Evolutionary conservation across 1,140 invertebrate species (phyloP), one percentile per base, ranked within the genome.

Genomic region (Halesus radiatus): DNA sequence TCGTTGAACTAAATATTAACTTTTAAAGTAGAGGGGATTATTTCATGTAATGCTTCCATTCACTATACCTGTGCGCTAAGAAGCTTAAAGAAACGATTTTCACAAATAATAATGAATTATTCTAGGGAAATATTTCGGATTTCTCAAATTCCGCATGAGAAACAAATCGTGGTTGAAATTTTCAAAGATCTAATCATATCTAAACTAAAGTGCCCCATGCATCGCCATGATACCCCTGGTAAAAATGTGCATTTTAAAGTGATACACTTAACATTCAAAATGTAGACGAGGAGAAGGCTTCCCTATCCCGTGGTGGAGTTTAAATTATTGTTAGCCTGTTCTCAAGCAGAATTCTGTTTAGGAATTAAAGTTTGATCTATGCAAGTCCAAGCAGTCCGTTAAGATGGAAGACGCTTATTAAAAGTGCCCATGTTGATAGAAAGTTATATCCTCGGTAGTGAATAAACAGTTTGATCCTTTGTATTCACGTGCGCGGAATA

Each of bases 281-380:
- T 60, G 18, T 18, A 60, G 23, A 56, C 8, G 54, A n/a, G 54
- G 54, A n/a, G 8, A 18, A 56, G n/a, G 10, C 5, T 56, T 56
- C 54, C 4, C 20, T 56, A 56, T 18, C n/a, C n/a, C 54, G 20
- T 56, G 20, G n/a, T n/a, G 1, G n/a, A 18, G 54, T 56, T 56
- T 56, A 56, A 56, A 56, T 56, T 56, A 56, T 56, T 56, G 20
- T 56, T 56, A n/a, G 54, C n/a, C n/a, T 22, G 10, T 56, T 56
- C 20, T 60, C 56, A 20, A 15, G 10, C 54, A 20, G 54, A 60
- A 60, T 20, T 60, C 10, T 18, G 56, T 1, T 18, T 13, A 60
- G n/a, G 56, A 60, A 60, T 60, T 60, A n/a, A 60, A 22, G 56
- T 60, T 60, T 60, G 8, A 20, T 60, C 20, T 6, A 22, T 20